phyloP scores from a whole-genome alignment of 2,113 vertebrate genomes.

The Ginglymostoma cirratum region DNA sequence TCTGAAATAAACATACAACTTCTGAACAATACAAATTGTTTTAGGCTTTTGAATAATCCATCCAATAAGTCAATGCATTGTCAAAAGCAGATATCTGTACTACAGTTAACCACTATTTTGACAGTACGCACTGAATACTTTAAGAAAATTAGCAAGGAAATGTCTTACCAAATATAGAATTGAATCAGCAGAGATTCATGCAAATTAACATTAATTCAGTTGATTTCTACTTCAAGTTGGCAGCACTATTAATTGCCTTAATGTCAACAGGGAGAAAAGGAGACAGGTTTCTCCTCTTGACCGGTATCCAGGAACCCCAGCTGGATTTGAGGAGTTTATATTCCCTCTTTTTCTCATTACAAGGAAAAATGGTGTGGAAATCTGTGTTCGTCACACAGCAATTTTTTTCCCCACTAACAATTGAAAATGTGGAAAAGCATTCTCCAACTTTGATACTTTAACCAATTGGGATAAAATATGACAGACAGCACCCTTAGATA shows the following conservation, averaged over 20 bases:
- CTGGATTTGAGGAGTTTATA: neutral
- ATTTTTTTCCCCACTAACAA: neutral
- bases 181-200: neutral
- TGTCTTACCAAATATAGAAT: neutral
- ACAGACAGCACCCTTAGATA: neutral
- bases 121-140: neutral
- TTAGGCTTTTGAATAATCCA: neutral
- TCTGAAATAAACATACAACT: slow-evolving; percentile 43
- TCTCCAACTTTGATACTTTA: neutral
- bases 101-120: no score
- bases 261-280: neutral
- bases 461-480: neutral
- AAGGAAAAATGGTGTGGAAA: neutral
- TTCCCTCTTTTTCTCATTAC: neutral
- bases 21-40: neutral
- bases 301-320: neutral
- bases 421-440: neutral
- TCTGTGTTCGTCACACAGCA: neutral
- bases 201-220: neutral
- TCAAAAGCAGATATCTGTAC: no score
- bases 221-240: neutral
- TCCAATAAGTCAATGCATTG: neutral
- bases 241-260: neutral
- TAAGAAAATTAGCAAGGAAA: neutral
- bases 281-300: neutral